Percentiles rank a stretch among this genome's conserved stretches.
phyloP scores from a whole-genome alignment of 1,140 invertebrate genomes.

The Trigoniulus corallinus region DNA sequence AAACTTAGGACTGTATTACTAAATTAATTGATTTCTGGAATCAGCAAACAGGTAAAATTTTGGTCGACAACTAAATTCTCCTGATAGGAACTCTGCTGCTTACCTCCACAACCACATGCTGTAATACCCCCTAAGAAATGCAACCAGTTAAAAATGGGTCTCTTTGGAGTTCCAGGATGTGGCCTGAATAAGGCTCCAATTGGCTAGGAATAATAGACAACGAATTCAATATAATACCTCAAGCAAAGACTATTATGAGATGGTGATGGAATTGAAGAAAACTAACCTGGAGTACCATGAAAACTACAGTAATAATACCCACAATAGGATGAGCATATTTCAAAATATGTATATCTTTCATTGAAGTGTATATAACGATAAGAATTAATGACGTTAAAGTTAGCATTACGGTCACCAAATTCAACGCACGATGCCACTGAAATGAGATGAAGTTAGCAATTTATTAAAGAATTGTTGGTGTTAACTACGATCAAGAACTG shows the following conservation, averaged over 20 bases:
- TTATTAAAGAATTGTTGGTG: no score
- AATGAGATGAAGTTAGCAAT: no score
- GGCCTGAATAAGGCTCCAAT: conserved; percentile 74
- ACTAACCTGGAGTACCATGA: conserved; percentile 20
- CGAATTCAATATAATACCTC: conserved; percentile 32
- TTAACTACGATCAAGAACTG: no score
- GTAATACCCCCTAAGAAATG: conserved; percentile 84
- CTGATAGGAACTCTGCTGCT: conserved; percentile 13
- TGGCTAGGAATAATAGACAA: conserved; percentile 41
- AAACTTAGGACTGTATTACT: neutral
- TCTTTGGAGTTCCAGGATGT: conserved; percentile 55
- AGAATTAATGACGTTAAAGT: conserved; percentile 58
- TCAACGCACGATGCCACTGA: conserved; percentile 70
- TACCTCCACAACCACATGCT: conserved; percentile 81
- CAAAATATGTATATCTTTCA: no score
- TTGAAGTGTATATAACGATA: conserved; percentile 68
- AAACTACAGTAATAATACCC: conserved; percentile 2
- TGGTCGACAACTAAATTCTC: no score
- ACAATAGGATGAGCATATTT: conserved; percentile 7
- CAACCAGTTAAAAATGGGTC: conserved; percentile 82
- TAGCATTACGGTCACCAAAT: conserved; percentile 61
- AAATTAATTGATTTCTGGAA: conserved; percentile 7
- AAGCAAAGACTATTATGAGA: no score
- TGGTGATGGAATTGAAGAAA: no score
- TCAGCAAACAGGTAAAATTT: no score